Base-by-base conservation (phyloP, 2,888 invertebrate species). In the Ryuthela nishihirai region DNA sequence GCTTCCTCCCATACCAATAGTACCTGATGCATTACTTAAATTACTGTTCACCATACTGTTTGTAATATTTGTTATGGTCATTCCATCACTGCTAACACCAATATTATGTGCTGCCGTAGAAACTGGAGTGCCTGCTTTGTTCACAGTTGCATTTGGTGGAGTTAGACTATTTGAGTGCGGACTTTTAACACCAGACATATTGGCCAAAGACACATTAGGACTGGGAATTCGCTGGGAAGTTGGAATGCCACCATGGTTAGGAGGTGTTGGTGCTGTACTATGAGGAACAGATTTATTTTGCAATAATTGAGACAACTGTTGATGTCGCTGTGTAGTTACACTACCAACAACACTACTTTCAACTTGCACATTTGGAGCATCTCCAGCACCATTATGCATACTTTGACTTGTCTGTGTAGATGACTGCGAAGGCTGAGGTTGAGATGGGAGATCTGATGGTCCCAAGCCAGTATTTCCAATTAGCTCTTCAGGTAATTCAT, bases 401-500 rank as follows among this genome's bases (percentile, higher is more conserved):
- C 47, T 62, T 40, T 61, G 60, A 24, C 36, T 41, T 21, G 56
- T n/a, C 36, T 36, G 25, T n/a, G 48, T 21, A n/a, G 52, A 54
- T 44, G 52, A 20, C 32, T 54, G 59, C 10, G 60, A 54, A 20
- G 52, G 59, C 60, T 67, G 58, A 58, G 67, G 53, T 59, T 64
- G 55, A 63, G 39, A 36, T 32, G 54, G 42, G 24, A 54, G 44
- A 34, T 60, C 54, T 32, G 53, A 42, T 29, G 42, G 39, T 23
- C 47, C 52, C 23, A 55, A 45, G 17, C 50, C 54, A n/a, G 49
- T 29, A 21, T 45, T 39, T 32, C 43, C 55, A 20, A 41, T 32
- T 67, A 93, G 79, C 76, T 92, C 92, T 78, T 92, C 91, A 40
- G 92, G 92, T 69, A 93, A 82, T 76, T 90, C 87, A 77, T 90